Percentiles rank a stretch among this genome's conserved stretches.
Evolutionary conservation across 1,140 invertebrate genomes (phyloP).

Genomic region (Eciton burchellii): DNA sequence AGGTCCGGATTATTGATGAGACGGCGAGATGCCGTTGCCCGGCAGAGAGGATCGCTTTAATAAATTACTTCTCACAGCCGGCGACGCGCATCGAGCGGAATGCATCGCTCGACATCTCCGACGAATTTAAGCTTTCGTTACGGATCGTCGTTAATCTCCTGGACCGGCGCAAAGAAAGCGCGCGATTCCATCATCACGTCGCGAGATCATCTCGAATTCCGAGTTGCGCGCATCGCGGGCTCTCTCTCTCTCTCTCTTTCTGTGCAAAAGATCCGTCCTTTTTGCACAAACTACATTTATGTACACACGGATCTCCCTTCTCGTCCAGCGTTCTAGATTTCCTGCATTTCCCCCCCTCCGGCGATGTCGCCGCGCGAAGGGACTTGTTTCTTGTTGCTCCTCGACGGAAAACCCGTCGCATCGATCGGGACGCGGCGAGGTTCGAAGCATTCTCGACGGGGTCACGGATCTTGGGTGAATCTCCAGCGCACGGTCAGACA

Average conservation of each 20-base stretch:
- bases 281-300: no score
- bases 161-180: background rate
- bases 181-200: no score
- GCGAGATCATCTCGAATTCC: no score
- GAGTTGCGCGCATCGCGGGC: no score
- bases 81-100: background rate
- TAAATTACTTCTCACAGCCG: conserved; percentile 26
- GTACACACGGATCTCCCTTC: no score
- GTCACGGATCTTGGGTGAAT: background rate
- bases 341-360: background rate
- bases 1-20: conserved; percentile 34
- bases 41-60: background rate
- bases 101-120: conserved; percentile 3
- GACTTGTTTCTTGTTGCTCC: background rate
- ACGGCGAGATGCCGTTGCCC: no score
- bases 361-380: background rate
- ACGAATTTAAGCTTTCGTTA: background rate
- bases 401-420: background rate
- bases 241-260: no score
- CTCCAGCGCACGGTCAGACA: background rate
- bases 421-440: background rate
- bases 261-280: no score
- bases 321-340: no score
- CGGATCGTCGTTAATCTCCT: background rate
- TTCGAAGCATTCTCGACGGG: background rate